A percentile compares a stretch with the other conserved stretches of the same genome.
These are phyloP conservation scores for Nasonia longicornis DNA, from an alignment of 1,140 invertebrate genomes.

Conservation along the genomic window DNA sequence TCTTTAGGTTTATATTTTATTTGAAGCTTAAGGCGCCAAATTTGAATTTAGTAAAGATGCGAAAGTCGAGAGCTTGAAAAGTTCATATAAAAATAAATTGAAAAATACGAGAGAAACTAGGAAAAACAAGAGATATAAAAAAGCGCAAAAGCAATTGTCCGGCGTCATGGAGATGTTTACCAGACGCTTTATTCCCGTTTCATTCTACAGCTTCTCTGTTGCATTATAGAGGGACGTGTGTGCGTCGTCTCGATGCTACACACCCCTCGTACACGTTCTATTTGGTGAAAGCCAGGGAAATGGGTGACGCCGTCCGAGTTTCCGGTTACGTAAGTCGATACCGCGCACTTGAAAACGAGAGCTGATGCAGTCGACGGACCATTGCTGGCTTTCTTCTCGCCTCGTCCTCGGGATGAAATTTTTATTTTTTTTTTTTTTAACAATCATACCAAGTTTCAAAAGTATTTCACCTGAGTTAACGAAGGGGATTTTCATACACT, in stretches of 20 bases:
- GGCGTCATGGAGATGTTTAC: background rate
- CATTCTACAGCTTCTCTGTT: background rate
- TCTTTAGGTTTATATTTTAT: no score
- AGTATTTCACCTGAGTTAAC: no score
- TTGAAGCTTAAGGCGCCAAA: no score
- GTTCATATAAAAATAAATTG: no score
- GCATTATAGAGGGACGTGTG: background rate
- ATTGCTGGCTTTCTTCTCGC: background rate
- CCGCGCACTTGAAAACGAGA: background rate
- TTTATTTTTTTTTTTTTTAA: no score
- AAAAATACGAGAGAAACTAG: no score
- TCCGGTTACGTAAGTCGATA: conserved; percentile 20
- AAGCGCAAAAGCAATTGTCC: background rate
- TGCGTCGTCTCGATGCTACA: background rate
- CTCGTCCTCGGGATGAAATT: background rate
- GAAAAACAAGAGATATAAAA: background rate
- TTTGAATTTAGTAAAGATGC: no score
- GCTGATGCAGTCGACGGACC: background rate
- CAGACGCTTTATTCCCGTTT: background rate
- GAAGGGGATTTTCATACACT: no score
- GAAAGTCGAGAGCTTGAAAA: no score
- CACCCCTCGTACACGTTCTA: background rate
- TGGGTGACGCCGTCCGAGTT: conserved; percentile 7
- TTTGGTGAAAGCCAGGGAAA: background rate
- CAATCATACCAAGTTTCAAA: no score